phyloP scores from a whole-genome alignment of 64 coral and sea anemone genomes.

The Acropora yongei region DNA sequence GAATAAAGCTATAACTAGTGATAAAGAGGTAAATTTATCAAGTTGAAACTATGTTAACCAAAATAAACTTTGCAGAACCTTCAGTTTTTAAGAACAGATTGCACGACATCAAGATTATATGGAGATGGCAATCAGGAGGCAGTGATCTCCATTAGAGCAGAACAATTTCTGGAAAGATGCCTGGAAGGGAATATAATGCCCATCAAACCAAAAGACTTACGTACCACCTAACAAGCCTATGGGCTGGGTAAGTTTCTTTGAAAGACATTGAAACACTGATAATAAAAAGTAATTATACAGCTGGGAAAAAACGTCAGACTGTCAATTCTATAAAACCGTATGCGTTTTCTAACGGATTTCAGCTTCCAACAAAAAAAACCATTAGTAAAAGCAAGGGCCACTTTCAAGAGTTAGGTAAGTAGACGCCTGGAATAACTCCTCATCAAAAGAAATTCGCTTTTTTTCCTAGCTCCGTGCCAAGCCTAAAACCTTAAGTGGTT shows the following conservation, averaged over 20 bases:
- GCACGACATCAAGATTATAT: background rate
- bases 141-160: background rate
- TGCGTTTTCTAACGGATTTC: background rate
- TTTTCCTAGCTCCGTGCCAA: background rate
- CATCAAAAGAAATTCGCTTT: background rate
- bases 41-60: background rate
- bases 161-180: background rate
- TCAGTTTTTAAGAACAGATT: slow-evolving; percentile 24
- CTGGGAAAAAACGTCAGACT: background rate
- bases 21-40: slow-evolving; percentile 7
- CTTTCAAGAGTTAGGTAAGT: background rate
- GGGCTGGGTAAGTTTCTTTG: slow-evolving; percentile 6
- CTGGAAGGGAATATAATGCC: background rate
- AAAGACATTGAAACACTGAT: slow-evolving; percentile 4
- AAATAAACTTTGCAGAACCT: slow-evolving; percentile 5
- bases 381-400: background rate
- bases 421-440: background rate
- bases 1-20: slow-evolving; percentile 13
- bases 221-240: background rate
- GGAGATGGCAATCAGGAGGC: background rate
- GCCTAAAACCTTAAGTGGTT: background rate
- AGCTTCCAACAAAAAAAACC: background rate
- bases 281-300: background rate
- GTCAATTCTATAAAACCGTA: background rate
- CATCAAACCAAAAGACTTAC: slow-evolving; percentile 2